Evolutionary conservation across 2,888 invertebrate genomes (phyloP), one percentile per base, ranked within the genome.

Genomic region (Galerucella pusilla): DNA sequence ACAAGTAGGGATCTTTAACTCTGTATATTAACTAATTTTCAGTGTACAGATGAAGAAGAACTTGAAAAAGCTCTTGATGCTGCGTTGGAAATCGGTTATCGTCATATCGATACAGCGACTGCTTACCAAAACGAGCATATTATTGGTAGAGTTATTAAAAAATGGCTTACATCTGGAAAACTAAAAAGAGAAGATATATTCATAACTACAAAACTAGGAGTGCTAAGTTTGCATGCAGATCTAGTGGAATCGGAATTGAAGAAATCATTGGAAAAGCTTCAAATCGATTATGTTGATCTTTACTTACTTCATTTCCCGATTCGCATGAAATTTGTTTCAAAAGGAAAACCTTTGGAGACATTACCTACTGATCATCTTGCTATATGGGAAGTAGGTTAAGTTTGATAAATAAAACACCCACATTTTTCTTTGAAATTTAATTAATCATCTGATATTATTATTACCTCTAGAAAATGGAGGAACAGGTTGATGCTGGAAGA

Each of bases 221-320:
- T 28, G n/a, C 35, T 12, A 3, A 45, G 59, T 16, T 42, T 72
- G 4, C 72, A 72, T 42, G 57, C 66, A n/a, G 72, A 90, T 52
- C 86, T 89, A 64, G 92, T 94, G 11, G 90, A 91, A 81, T 89
- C 91, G 66, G 92, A 89, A 83, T 89, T 94, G 69, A 90, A 90
- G 77, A 89, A 89, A 64, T 94, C 94, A 0, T 86, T 94, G 73
- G 86, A 88, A n/a, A 91, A 92, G 83, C 88, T 96, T 25, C 91
- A 93, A 67, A 84, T 96, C 76, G 91, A 93, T 60, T 96, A 95
- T 85, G 85, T 96, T 49, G 96, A 96, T 86, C 86, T 96, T 74
- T 96, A 94, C 87, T 88, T 96, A 57, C 88, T 96, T 78, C 96
- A 96, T 85, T 89, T 90, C 2, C 95, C 96, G 0, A 92, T 94